Evolutionary conservation across 1,140 invertebrate species (phyloP).

Genomic region (Heliothis virescens): DNA sequence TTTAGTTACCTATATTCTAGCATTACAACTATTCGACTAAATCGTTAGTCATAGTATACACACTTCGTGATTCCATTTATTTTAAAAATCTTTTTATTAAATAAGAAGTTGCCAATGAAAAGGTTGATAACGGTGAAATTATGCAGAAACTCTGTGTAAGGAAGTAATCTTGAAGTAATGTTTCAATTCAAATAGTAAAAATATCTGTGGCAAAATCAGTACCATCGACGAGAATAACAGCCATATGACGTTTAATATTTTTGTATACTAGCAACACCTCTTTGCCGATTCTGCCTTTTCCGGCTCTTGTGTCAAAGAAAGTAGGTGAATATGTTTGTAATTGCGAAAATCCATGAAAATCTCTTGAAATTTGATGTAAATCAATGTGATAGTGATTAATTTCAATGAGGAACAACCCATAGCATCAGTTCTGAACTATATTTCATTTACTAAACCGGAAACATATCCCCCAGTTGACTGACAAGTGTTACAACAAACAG

Average conservation of each 20-base stretch:
- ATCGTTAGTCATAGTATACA: too few species aligned
- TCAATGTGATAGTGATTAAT: slow-evolving; percentile 46
- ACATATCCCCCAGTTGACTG: slow-evolving; percentile 54
- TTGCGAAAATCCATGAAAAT: slow-evolving; percentile 64
- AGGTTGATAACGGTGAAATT: too few species aligned
- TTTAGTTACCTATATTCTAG: slow-evolving; percentile 9
- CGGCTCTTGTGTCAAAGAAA: slow-evolving; percentile 82
- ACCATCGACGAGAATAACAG: not conserved
- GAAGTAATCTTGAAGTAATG: not conserved
- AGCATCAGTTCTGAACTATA: slow-evolving; percentile 48
- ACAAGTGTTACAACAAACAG: slow-evolving; percentile 61
- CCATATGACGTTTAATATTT: not conserved
- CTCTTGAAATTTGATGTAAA: slow-evolving; percentile 45
- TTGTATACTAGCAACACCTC: slow-evolving; percentile 63
- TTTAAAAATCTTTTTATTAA: too few species aligned
- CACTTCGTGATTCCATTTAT: too few species aligned
- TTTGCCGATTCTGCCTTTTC: slow-evolving; percentile 68
- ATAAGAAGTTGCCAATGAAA: too few species aligned
- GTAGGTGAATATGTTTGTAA: slow-evolving; percentile 72
- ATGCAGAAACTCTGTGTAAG: too few species aligned
- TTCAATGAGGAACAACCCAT: slow-evolving; percentile 54
- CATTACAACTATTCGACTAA: not conserved
- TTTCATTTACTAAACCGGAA: slow-evolving; percentile 53
- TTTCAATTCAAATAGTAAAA: too few species aligned
- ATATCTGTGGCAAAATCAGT: not conserved